phyloP scores from a whole-genome alignment of 2,888 invertebrate species.

The Amaurobius ferox region DNA sequence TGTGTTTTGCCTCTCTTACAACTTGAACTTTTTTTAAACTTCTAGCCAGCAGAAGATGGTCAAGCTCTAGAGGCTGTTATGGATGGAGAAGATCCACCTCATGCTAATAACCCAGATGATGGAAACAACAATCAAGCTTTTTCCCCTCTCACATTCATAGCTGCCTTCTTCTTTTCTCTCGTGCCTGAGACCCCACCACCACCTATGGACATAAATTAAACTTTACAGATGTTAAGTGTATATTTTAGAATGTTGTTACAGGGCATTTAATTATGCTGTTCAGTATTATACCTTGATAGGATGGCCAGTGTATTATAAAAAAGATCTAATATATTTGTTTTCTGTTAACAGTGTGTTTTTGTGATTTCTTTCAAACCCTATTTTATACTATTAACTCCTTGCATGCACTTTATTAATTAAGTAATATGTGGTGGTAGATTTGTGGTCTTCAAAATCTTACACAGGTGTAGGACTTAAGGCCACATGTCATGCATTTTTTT shows the following conservation, averaged over 20 bases:
- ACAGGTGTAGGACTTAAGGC: no score
- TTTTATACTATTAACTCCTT: no score
- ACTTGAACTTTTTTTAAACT: background rate
- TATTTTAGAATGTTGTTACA: background rate
- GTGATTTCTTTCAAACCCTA: background rate
- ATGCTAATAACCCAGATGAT: constrained; percentile 23
- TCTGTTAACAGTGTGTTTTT: constrained; percentile 13
- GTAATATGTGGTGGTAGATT: no score
- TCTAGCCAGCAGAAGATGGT: constrained; percentile 34
- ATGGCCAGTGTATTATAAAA: constrained; percentile 21
- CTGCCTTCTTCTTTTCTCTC: constrained; percentile 94
- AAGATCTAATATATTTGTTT: constrained; percentile 27
- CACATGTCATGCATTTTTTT: no score
- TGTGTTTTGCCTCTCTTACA: no score
- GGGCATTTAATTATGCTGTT: background rate
- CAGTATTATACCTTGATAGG: background rate
- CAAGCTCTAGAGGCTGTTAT: constrained; percentile 50
- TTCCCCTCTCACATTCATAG: constrained; percentile 91
- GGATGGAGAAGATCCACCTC: constrained; percentile 54
- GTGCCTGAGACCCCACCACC: constrained; percentile 89
- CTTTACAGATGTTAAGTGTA: background rate
- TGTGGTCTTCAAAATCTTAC: no score
- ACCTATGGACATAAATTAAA: constrained; percentile 69
- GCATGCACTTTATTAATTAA: no score
- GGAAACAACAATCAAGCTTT: constrained; percentile 79